These are phyloP conservation scores for Bos javanicus DNA, from an alignment of 2,113 vertebrate species.

Conservation along the genomic window DNA sequence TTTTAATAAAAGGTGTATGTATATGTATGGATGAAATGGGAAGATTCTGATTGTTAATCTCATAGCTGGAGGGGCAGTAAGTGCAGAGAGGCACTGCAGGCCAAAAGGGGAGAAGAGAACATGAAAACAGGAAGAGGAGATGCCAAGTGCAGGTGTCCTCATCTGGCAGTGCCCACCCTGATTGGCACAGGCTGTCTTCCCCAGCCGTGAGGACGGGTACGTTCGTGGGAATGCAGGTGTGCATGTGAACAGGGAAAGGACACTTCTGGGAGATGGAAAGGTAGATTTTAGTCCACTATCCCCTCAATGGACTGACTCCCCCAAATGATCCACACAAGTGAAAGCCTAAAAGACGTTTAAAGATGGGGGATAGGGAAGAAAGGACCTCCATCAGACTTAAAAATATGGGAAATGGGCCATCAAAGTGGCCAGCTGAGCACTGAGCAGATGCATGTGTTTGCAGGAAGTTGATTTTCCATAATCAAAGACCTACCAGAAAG, in stretches of 20 bases:
- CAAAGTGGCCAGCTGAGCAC: not conserved
- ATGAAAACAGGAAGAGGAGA: fast-evolving
- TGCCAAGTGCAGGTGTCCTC: fast-evolving
- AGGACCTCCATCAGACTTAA: not conserved
- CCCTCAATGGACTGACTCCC: not conserved
- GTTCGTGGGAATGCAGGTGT: not conserved
- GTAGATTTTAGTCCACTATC: too few relatives aligned
- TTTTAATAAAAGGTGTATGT: not conserved
- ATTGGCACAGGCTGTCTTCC: not conserved
- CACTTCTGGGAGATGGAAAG: not conserved
- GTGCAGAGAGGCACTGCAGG: fast-evolving
- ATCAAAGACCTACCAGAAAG: not conserved
- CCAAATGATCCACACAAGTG: not conserved
- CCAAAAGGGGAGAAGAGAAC: not conserved
- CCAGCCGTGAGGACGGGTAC: fast-evolving
- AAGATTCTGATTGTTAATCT: not conserved
- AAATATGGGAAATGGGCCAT: not conserved
- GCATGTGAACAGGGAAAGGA: too few relatives aligned
- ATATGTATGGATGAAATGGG: too few relatives aligned
- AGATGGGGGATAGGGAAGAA: not conserved
- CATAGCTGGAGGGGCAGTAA: not conserved
- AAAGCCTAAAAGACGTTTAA: not conserved
- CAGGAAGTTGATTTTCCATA: not conserved
- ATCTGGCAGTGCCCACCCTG: fast-evolving
- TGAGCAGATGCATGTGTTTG: not conserved